phyloP scores from a whole-genome alignment of 2,797 vertebrate genomes.

The Steatocranus sp. region DNA sequence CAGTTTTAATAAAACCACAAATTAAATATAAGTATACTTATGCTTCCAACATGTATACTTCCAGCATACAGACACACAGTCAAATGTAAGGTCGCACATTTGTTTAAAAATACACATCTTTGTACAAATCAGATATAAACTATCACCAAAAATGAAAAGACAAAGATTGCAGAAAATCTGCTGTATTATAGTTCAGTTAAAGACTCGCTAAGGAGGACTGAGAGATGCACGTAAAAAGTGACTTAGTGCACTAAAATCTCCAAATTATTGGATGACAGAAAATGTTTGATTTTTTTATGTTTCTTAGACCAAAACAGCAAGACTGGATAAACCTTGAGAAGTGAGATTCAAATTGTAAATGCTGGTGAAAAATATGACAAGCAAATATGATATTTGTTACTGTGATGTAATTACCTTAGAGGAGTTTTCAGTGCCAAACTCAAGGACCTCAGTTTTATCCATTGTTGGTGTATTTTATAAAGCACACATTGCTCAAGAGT shows the following conservation, averaged over 20 bases:
- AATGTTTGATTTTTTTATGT: neutral
- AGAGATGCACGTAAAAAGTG: neutral
- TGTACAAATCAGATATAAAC: neutral
- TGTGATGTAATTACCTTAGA: neutral
- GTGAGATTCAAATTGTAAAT: neutral
- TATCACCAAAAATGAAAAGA: neutral
- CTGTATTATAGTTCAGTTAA: neutral
- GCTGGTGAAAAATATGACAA: neutral
- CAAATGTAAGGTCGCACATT: neutral
- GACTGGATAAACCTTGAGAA: neutral
- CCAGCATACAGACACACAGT: neutral
- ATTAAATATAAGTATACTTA: rapidly evolving
- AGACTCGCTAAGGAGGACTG: neutral
- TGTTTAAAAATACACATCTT: neutral
- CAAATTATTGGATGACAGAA: neutral
- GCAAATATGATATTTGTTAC: neutral
- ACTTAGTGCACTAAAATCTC: neutral
- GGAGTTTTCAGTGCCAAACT: neutral
- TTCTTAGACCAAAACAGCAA: neutral
- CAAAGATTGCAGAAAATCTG: neutral
- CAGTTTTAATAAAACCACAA: neutral
- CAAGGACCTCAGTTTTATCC: neutral
- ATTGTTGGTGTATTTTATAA: neutral
- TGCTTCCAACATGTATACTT: neutral
- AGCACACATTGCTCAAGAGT: neutral